These are phyloP conservation scores for Fistularia tabacaria DNA, from an alignment of 2,797 vertebrate species.

Conservation along the genomic window DNA sequence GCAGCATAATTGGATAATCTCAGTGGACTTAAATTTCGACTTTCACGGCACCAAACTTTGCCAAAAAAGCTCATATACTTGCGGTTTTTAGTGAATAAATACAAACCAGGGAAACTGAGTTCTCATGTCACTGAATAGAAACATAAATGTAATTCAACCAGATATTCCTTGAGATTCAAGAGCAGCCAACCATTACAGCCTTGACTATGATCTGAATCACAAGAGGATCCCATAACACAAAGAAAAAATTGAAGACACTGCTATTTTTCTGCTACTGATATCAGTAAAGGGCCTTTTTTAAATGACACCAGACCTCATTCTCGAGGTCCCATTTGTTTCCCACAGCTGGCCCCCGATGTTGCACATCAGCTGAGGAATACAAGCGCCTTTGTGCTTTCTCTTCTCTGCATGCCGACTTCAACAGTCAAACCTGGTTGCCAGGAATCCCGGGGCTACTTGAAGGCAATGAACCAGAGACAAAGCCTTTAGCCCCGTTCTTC, in stretches of 20 bases:
- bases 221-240: neutral
- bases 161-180: too few relatives aligned
- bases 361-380: conserved; percentile 62
- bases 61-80: conserved; percentile 29
- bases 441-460: conserved; percentile 60
- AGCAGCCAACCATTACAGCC: too few relatives aligned
- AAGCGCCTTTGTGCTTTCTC: conserved; percentile 50
- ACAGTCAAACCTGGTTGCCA: conserved; percentile 59
- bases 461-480: conserved; percentile 71
- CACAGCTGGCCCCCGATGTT: conserved; percentile 35
- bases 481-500: conserved; percentile 53
- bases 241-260: neutral
- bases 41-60: conserved; percentile 40
- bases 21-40: conserved; percentile 46
- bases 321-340: conserved; percentile 14
- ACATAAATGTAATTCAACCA: too few relatives aligned
- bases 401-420: conserved; percentile 35
- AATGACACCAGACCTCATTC: conserved; percentile 1
- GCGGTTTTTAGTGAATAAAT: conserved; percentile 34
- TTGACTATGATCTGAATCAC: neutral
- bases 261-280: neutral
- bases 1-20: conserved; percentile 72
- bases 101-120: conserved; percentile 14
- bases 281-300: neutral
- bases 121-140: neutral